phyloP scores from a whole-genome alignment of 1,140 invertebrate species.

The Brachionus calyciflorus region DNA sequence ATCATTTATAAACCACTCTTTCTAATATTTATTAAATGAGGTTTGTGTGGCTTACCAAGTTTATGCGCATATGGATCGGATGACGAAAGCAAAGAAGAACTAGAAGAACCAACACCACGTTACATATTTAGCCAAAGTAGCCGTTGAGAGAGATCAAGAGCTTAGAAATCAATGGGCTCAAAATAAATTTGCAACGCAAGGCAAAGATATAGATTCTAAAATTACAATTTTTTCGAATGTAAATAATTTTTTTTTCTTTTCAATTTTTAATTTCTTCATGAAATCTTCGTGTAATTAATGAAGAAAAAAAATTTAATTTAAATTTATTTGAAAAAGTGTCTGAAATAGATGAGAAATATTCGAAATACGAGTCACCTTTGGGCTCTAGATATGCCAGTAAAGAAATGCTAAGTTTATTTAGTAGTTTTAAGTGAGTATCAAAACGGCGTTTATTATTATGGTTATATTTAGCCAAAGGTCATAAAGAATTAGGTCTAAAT shows the following conservation, averaged over 20 bases:
- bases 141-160: constrained; percentile 17
- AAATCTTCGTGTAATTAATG: not conserved
- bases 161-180: constrained; percentile 11
- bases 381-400: constrained; percentile 84
- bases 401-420: constrained; percentile 91
- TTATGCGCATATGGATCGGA: constrained; percentile 13
- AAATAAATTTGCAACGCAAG: constrained; percentile 6
- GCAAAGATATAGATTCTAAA: constrained; percentile 34
- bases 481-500: constrained; percentile 84
- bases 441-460: constrained; percentile 86
- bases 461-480: constrained; percentile 81
- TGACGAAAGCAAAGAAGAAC: not conserved
- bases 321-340: not conserved
- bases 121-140: constrained; percentile 42
- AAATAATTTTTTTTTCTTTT: constrained; percentile 16
- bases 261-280: not conserved
- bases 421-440: constrained; percentile 87
- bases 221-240: no score
- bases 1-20: no score
- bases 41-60: not conserved
- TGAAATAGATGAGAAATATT: not conserved
- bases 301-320: not conserved
- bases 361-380: constrained; percentile 66
- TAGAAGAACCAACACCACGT: constrained; percentile 25
- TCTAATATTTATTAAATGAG: no score